Evolutionary conservation across 2,797 vertebrate genomes (phyloP).

Genomic region (Jordanella pulchra): DNA sequence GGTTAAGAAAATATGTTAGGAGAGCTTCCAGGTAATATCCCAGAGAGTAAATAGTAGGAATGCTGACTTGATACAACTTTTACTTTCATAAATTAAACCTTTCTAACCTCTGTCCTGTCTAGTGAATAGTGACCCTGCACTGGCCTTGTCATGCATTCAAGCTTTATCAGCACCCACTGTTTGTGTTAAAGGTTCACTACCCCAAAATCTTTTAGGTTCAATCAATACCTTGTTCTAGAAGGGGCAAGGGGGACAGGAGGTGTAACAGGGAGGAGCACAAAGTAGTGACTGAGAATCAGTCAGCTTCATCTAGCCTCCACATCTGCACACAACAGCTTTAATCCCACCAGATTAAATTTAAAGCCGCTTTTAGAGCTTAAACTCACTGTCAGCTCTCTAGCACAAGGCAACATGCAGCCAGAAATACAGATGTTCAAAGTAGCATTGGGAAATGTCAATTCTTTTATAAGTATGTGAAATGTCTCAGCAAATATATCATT

Average conservation of each 20-base stretch:
- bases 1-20: neutral
- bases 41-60: no score
- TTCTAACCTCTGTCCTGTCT: no score
- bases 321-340: slow-evolving; percentile 66
- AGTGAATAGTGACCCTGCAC: neutral
- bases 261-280: slow-evolving; percentile 10
- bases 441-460: neutral
- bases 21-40: no score
- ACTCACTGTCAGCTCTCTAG: slow-evolving; percentile 69
- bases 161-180: neutral
- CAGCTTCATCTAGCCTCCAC: slow-evolving; percentile 37
- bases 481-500: neutral
- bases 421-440: slow-evolving; percentile 30
- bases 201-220: slow-evolving; percentile 49
- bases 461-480: neutral
- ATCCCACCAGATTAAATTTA: slow-evolving; percentile 81
- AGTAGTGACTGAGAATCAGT: slow-evolving; percentile 34
- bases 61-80: no score
- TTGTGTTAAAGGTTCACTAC: slow-evolving; percentile 10
- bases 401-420: slow-evolving; percentile 37
- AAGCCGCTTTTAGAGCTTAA: slow-evolving; percentile 78
- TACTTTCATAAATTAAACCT: no score
- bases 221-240: slow-evolving; percentile 22
- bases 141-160: neutral
- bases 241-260: neutral